Percentiles rank a stretch among this genome's conserved stretches.
phyloP scores from a whole-genome alignment of 2,797 vertebrate species.

The Euthynnus affinis region DNA sequence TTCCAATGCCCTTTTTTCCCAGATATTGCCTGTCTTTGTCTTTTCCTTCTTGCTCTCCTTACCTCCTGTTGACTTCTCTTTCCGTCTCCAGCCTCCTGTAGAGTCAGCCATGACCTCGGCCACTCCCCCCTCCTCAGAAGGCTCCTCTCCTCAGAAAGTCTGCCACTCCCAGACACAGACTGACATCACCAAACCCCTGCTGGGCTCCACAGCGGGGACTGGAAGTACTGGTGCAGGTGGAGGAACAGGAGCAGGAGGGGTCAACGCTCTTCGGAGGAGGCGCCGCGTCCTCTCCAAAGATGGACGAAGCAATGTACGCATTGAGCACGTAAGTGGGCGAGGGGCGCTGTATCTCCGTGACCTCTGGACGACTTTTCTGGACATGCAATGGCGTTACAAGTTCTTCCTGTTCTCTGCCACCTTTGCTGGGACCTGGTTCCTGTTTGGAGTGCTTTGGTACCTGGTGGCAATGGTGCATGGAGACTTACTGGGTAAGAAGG shows the following conservation, averaged over 20 bases:
- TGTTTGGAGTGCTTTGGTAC: slow-evolving; percentile 88
- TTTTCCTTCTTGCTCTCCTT: not conserved
- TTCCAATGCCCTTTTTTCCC: not conserved
- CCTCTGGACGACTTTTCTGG: slow-evolving; percentile 92
- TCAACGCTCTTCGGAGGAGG: slow-evolving; percentile 74
- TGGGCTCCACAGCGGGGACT: slow-evolving; percentile 65
- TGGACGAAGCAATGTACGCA: slow-evolving; percentile 95
- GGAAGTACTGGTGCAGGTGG: slow-evolving; percentile 46
- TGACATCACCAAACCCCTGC: slow-evolving; percentile 84
- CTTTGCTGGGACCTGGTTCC: slow-evolving; percentile 88
- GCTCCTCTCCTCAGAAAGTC: slow-evolving; percentile 85
- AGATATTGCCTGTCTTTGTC: not conserved
- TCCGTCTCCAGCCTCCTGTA: slow-evolving; percentile 30
- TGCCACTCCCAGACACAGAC: slow-evolving; percentile 89
- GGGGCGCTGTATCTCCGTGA: slow-evolving; percentile 93
- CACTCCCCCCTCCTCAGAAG: slow-evolving; percentile 81
- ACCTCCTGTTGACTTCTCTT: slow-evolving; percentile 28
- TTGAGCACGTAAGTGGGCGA: slow-evolving; percentile 92
- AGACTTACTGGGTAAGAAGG: slow-evolving; percentile 84
- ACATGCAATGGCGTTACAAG: slow-evolving; percentile 90
- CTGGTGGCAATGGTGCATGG: slow-evolving; percentile 86
- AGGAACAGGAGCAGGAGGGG: slow-evolving; percentile 41
- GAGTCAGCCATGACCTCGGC: slow-evolving; percentile 83
- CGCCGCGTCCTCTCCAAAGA: slow-evolving; percentile 92
- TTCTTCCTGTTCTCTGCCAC: slow-evolving; percentile 88